Percentiles rank a stretch among this genome's conserved stretches.
phyloP scores from a whole-genome alignment of 2,888 invertebrate species.

The Asteroscopus sphinx region DNA sequence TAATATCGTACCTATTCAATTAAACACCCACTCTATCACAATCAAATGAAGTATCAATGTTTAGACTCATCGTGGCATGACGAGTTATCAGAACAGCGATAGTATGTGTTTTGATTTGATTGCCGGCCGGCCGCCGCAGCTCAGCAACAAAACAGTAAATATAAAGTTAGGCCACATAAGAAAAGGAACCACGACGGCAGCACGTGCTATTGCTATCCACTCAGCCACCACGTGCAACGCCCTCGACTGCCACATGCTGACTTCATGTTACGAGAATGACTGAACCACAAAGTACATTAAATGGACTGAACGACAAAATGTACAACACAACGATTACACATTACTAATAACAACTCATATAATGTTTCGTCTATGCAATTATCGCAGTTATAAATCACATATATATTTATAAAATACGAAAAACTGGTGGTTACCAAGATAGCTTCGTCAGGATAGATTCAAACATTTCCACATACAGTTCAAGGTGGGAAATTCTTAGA shows the following conservation, averaged over 20 bases:
- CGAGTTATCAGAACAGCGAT: slow-evolving; percentile 61
- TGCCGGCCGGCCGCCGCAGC: slow-evolving; percentile 58
- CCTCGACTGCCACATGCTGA: slow-evolving; percentile 35
- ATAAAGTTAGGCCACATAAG: slow-evolving; percentile 56
- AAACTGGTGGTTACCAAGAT: slow-evolving; percentile 10
- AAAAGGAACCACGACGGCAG: slow-evolving; percentile 68
- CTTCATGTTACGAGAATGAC: slow-evolving; percentile 50
- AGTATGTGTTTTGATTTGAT: slow-evolving; percentile 58
- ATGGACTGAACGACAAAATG: slow-evolving; percentile 43
- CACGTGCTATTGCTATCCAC: slow-evolving; percentile 70
- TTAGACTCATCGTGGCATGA: slow-evolving; percentile 42
- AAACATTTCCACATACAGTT: slow-evolving; percentile 7
- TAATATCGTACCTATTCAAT: slow-evolving; percentile 14
- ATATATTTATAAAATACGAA: slow-evolving; percentile 24
- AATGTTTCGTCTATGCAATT: slow-evolving; percentile 18
- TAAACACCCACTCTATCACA: slow-evolving; percentile 30
- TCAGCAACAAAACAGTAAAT: slow-evolving; percentile 59
- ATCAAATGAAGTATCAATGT: slow-evolving; percentile 38
- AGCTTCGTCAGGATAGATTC: slow-evolving; percentile 1
- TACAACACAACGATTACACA: slow-evolving; percentile 29
- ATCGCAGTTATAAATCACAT: slow-evolving; percentile 24
- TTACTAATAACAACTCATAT: slow-evolving; percentile 24
- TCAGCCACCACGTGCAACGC: slow-evolving; percentile 69
- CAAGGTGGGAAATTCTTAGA: slow-evolving; percentile 19
- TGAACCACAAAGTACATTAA: too few relatives aligned